Base-by-base conservation (phyloP, 1,140 invertebrate genomes). In the Periplaneta americana region DNA sequence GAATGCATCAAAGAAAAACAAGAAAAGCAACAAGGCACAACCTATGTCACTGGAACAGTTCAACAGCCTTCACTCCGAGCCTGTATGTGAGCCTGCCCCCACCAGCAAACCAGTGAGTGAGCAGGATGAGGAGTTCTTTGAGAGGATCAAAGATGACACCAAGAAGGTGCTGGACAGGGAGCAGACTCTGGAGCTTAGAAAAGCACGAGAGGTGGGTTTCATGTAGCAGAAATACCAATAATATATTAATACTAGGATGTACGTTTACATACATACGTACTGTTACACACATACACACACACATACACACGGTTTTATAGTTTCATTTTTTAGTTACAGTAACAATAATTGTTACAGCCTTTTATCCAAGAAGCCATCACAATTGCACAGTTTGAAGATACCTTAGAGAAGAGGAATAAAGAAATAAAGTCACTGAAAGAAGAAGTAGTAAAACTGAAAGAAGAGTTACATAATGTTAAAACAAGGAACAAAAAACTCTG, bases 401-500 rank as follows among this genome's bases (percentile, higher is more conserved):
- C 94, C 75, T 85, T 96, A 80, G 91, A 93, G 83, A 91, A 91
- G 84, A 92, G 92, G 84, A 91, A 94, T 84, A 88, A 91, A 85
- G 91, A 93, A 87, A 93, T 95, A 84, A 85, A 85, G 80, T 85
- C 88, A 37, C 87, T 96, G 31, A 91, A 88, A 83, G 88, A 90
- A 84, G 92, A 93, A 86, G 87, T 95, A 32, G 88, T 90, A 39
- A 89, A 86, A 78, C 86, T 94, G 75, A 93, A 93, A 85, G 89
- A 91, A 82, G 94, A 96, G 85, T 89, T 96, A 22, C 88, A 91
- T 32, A 91, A 92, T 87, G 94, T 95, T 2, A 96, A 95, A 87
- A 90, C 91, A 79, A 91, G 95, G 85, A 96, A 95, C 88, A 94
- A 93, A 86, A 94, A 94, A 83, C 87, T 96, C 3, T 95, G 93